Base-by-base conservation (phyloP, 2,113 vertebrate species). In the Spea bombifrons region DNA sequence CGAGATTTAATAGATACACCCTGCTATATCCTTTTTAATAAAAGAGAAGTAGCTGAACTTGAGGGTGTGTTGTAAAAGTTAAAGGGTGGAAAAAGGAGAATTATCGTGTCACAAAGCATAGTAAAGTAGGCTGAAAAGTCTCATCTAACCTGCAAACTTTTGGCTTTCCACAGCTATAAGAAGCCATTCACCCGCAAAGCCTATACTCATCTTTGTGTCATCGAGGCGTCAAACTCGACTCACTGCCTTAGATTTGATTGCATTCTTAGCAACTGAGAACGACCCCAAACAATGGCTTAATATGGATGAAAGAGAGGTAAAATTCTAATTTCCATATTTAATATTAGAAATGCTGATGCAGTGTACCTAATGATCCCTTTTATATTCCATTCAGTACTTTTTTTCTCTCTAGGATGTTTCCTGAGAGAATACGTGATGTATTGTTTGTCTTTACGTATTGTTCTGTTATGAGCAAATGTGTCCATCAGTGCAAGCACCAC, bases 241-340 rank as follows among this genome's bases (percentile, higher is more conserved):
- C 73, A 98, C 97, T 0, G 96, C 97, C 72, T 90, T 99, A 82
- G 97, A 98, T 82, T 91, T 99, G 82, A 99, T 99, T 69, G 97
- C 97, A 45, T 98, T 93, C 88, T 87, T 99, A 81, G 97, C 97
- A 78, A 97, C 95, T 0, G 97, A 99, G 82, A 97, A 98, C 86
- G 95, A 99, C 88, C 96, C 97, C 82, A 99, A 99, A 75, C 97
- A 99, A 69, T 99, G 97, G 97, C 90, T 99, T 79, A 98, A 98
- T 86, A 98, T 98, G 92, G 97, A 99, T 68, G 97, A 99, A 88
- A 91, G 93, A 92, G 95, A 98, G 93, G 97, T 98, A 90, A 84
- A 83, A 10, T 81, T 13, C 59, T 8, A 75, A 73, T 82, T 0
- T 65, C 61, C 74, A 44, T 59, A 13, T 59, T 12, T 7, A 52